Evolutionary conservation across 1,140 invertebrate genomes (phyloP).

Genomic region (Bombus huntii): DNA sequence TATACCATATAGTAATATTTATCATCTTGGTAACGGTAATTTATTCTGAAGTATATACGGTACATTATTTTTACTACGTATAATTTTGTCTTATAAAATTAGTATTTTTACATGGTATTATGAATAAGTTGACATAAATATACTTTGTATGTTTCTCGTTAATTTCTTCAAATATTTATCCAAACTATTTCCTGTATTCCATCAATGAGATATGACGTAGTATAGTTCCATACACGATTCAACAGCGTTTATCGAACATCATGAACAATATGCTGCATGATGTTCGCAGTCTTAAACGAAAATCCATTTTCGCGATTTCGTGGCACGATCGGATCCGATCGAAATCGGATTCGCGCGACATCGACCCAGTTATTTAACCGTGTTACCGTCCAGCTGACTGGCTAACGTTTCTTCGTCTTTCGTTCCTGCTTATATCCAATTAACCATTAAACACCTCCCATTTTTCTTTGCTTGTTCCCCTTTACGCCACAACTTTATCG

Average conservation of each 20-base stretch:
- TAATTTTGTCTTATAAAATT: too few relatives aligned
- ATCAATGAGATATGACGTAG: neutral
- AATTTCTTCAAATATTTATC: neutral
- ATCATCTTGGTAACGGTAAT: too few relatives aligned
- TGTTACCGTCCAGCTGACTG: constrained; percentile 25
- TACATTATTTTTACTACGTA: too few relatives aligned
- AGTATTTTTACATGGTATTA: too few relatives aligned
- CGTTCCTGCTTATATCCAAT: constrained; percentile 12
- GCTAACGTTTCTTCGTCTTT: constrained; percentile 20
- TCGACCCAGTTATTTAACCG: constrained; percentile 42
- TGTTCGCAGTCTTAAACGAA: neutral
- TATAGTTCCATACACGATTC: neutral
- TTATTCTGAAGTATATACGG: too few relatives aligned
- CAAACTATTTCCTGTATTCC: neutral
- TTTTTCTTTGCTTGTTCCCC: neutral
- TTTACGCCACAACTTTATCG: neutral
- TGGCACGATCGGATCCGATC: neutral
- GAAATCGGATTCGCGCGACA: constrained; percentile 2
- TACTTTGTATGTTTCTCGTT: neutral
- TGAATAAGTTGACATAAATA: too few relatives aligned
- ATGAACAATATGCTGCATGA: neutral
- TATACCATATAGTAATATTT: too few relatives aligned
- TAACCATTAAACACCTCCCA: constrained; percentile 31
- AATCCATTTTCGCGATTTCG: constrained; percentile 24
- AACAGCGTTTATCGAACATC: neutral